Evolutionary conservation across 2,888 invertebrate genomes (phyloP).

Genomic region (Lepidocyrtinus sp.): DNA sequence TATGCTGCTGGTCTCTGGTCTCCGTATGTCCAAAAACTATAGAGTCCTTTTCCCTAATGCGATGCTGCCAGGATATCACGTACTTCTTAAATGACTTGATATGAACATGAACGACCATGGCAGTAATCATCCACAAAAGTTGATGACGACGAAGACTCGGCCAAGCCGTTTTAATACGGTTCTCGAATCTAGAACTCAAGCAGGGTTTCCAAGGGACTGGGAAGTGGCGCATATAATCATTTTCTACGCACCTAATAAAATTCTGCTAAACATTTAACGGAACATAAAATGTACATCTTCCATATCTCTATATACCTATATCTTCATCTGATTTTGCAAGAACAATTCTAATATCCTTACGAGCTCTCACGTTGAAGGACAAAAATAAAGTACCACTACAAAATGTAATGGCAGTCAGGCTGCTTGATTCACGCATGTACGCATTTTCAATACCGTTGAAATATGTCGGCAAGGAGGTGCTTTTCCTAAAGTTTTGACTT

Average conservation of each 20-base stretch:
- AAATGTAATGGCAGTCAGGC: too few species aligned
- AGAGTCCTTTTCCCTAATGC: slow-evolving; percentile 54
- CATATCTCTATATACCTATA: too few species aligned
- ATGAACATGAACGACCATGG: slow-evolving; percentile 60
- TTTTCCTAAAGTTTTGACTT: slow-evolving; percentile 58
- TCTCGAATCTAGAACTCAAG: too few species aligned
- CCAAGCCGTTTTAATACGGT: slow-evolving; percentile 30
- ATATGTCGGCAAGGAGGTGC: too few species aligned
- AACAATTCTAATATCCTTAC: too few species aligned
- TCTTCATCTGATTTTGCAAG: too few species aligned
- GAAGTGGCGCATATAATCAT: slow-evolving; percentile 6
- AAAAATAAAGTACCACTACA: too few species aligned
- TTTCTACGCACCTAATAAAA: slow-evolving; percentile 12
- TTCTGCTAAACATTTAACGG: slow-evolving; percentile 12
- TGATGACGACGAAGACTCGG: slow-evolving; percentile 36
- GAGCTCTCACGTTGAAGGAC: too few species aligned
- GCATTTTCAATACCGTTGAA: too few species aligned
- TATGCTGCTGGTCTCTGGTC: slow-evolving; percentile 27
- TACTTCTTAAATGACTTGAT: slow-evolving; percentile 63
- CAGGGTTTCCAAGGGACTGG: slow-evolving; percentile 9
- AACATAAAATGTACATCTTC: slow-evolving; percentile 48
- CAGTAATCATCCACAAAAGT: slow-evolving; percentile 52
- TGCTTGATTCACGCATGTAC: too few species aligned
- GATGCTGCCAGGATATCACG: slow-evolving; percentile 60
- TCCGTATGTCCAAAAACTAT: slow-evolving; percentile 52